These are phyloP conservation scores for Onychostruthus taczanowskii DNA, from an alignment of 2,113 vertebrate genomes.

Conservation along the genomic window DNA sequence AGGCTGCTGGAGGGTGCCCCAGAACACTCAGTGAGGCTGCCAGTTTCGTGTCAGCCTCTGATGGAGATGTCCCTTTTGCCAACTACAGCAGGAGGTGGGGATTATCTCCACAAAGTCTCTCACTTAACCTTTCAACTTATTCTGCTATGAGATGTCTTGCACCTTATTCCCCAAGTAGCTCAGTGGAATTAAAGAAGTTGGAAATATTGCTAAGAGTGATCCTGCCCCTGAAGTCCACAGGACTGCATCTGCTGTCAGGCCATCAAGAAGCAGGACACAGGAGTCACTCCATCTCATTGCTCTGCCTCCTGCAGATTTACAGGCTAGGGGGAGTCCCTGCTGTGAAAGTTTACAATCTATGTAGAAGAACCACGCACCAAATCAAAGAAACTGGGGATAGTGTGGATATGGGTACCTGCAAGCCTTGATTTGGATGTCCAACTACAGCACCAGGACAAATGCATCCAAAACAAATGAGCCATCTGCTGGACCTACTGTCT, in stretches of 20 bases:
- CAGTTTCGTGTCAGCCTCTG: neutral
- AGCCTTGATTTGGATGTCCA: neutral
- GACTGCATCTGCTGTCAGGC: neutral
- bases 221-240: neutral
- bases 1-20: neutral
- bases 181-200: neutral
- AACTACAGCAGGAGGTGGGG: neutral
- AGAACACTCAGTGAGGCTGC: neutral
- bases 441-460: neutral
- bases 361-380: neutral
- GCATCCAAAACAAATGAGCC: neutral
- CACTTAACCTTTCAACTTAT: neutral
- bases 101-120: neutral
- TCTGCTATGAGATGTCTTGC: neutral
- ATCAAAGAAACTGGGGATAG: neutral
- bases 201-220: neutral
- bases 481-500: neutral
- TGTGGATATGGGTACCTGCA: neutral
- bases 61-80: neutral
- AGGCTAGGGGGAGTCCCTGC: neutral
- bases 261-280: neutral
- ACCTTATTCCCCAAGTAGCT: neutral
- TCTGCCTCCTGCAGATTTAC: neutral
- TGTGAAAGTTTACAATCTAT: neutral
- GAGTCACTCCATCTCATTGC: neutral